Evolutionary conservation across 2,888 invertebrate species (phyloP), one percentile per base, ranked within the genome.

Genomic region (Caenorhabditis virilis): DNA sequence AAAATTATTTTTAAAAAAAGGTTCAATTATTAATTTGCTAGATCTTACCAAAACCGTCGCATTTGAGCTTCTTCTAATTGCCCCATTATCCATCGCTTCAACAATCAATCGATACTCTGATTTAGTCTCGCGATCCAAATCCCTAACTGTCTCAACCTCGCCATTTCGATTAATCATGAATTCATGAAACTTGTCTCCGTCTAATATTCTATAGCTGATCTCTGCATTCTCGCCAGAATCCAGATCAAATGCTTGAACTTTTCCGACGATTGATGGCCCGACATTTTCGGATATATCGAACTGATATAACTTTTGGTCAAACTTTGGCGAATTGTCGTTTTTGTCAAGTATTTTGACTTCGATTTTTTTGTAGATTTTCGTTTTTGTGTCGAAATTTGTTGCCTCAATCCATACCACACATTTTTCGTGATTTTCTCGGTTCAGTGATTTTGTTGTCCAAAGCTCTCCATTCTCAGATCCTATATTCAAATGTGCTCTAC

Each of bases 251-350:
- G 93, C 91, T 84, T 91, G 91, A 53, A 95, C 88, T 88, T 84
- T 91, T 90, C 71, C 47, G 3, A 73, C 35, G 7, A 53, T 36
- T 6, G 18, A 30, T 5, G 63, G 54, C 11, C 68, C 63, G 3
- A 48, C 46, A 41, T 61, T 80, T 58, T 74, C 63, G 16, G 42
- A 45, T n/a, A 74, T 39, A 15, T 76, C 74, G 65, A 67, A 57
- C 16, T 39, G 39, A 18, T 67, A 67, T 15, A 58, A 18, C 35
- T 46, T 41, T 13, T 52, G 35, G 5, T 50, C 45, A 91, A 95
- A 97, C 82, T 90, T 90, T 0, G 95, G 97, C 65, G 90, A 88
- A 86, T 95, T 95, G 86, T 97, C 95, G 86, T 97, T 97, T 47
- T 93, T 88, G 85, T 97, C 95, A 7, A 63, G 51, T 0, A 77